Conservation (phyloP, 2,888 invertebrate species). For the Eristalis arbustorum region DNA sequence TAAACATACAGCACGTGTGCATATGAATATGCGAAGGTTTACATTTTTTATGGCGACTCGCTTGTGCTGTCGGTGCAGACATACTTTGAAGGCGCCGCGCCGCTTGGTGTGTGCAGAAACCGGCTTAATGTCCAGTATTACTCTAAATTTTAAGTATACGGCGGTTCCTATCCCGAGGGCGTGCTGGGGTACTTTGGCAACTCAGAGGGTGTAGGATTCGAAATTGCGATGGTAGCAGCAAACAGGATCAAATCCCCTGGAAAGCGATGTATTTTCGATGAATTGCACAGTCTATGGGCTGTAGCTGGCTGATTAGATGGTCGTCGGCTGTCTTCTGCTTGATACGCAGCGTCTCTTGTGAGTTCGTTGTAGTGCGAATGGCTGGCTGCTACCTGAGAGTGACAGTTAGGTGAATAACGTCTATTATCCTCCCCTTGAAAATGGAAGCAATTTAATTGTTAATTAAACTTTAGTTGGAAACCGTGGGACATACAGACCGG, state of each 20-base stretch:
- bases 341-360: neutral
- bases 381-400: no score
- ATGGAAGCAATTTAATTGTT: no score
- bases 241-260: neutral
- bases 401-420: no score
- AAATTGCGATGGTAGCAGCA: neutral
- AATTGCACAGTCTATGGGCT: neutral
- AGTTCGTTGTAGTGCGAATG: neutral
- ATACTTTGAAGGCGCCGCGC: neutral
- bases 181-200: neutral
- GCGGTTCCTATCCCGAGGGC: neutral
- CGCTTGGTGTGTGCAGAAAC: neutral
- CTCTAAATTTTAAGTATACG: neutral
- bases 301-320: neutral
- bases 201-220: neutral
- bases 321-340: neutral
- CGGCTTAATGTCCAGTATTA: neutral
- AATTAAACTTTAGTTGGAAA: no score
- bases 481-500: no score
- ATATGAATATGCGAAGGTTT: neutral
- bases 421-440: no score
- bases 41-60: neutral
- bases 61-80: neutral
- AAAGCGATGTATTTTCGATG: neutral
- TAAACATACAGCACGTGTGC: neutral